Percentiles rank a stretch among this genome's conserved stretches.
These are phyloP conservation scores for Pandemis cinnamomeana DNA, from an alignment of 2,888 invertebrate species.

Conservation along the genomic window DNA sequence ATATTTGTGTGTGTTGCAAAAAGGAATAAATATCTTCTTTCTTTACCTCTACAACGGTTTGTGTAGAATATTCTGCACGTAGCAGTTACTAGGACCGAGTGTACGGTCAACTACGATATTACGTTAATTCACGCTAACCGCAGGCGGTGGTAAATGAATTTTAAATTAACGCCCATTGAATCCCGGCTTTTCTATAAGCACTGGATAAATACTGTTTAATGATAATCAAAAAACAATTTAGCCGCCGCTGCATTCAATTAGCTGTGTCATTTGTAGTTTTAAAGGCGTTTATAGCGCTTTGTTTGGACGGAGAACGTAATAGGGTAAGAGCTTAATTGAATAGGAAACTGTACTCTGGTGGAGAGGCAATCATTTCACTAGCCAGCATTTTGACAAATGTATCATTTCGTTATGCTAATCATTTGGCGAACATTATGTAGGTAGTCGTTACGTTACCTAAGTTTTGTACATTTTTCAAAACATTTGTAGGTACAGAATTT, in stretches of 20 bases:
- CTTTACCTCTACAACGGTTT: too few species aligned
- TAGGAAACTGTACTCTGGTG: background rate
- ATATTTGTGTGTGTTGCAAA: too few species aligned
- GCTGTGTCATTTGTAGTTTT: constrained; percentile 3
- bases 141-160: constrained; percentile 33
- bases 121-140: constrained; percentile 5
- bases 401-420: too few species aligned
- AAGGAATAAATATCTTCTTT: too few species aligned
- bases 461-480: too few species aligned
- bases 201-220: constrained; percentile 14
- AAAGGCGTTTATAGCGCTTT: background rate
- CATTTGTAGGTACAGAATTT: too few species aligned
- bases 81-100: background rate
- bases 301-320: background rate
- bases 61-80: too few species aligned
- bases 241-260: constrained; percentile 11
- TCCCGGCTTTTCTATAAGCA: constrained; percentile 23
- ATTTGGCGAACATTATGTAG: too few species aligned
- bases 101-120: background rate
- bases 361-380: too few species aligned
- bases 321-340: background rate
- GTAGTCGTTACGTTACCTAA: too few species aligned
- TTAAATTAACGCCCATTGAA: constrained; percentile 25
- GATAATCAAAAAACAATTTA: constrained; percentile 31
- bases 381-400: too few species aligned